phyloP scores from a whole-genome alignment of 2,888 invertebrate species.

The Pegoplata infirma region DNA sequence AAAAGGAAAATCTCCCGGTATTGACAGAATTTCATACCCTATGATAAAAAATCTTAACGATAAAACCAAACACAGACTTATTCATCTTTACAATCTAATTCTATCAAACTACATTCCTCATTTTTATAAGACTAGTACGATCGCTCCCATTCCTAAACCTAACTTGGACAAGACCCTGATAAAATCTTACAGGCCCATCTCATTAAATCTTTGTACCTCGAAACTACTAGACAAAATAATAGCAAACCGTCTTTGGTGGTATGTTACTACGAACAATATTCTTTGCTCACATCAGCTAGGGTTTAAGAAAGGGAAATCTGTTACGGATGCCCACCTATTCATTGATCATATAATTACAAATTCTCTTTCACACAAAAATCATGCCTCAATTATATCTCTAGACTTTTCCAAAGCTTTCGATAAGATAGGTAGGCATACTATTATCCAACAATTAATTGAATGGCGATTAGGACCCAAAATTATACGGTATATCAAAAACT shows the following conservation, averaged over 20 bases:
- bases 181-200: conserved; percentile 59
- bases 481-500: conserved; percentile 26
- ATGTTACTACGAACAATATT: conserved; percentile 32
- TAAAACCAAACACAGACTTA: conserved; percentile 19
- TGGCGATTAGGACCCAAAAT: conserved; percentile 30
- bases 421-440: conserved; percentile 48
- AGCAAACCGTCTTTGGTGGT: conserved; percentile 49
- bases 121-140: conserved; percentile 47
- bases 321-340: conserved; percentile 33
- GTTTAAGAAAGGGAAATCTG: conserved; percentile 33
- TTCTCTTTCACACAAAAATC: conserved; percentile 16
- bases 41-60: conserved; percentile 39
- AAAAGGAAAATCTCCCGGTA: not conserved
- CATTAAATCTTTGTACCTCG: conserved; percentile 51
- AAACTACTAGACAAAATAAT: conserved; percentile 58
- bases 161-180: conserved; percentile 47
- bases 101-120: conserved; percentile 47
- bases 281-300: conserved; percentile 30
- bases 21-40: conserved; percentile 37
- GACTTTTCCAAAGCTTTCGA: conserved; percentile 59
- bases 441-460: conserved; percentile 33
- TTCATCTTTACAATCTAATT: conserved; percentile 49
- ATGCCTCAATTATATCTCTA: conserved; percentile 40
- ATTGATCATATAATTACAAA: conserved; percentile 47
- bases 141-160: conserved; percentile 53